Percentiles rank a stretch among this genome's conserved stretches.
Conservation (phyloP, 2,888 invertebrate species). For the Noctua pronuba region DNA sequence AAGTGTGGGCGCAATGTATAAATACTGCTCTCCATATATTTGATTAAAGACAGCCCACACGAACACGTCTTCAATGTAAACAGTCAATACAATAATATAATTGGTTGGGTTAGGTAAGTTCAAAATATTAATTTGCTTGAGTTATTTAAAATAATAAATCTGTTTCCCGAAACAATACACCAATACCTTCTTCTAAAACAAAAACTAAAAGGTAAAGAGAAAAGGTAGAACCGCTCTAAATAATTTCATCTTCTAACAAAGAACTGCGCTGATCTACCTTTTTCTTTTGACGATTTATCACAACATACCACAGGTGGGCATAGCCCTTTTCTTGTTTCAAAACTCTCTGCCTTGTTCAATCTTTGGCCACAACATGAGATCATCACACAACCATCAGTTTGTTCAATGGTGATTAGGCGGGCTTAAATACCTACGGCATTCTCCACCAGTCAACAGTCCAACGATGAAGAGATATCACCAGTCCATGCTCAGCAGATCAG, state of each 20-base stretch:
- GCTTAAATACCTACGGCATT: not conserved
- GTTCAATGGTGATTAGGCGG: not conserved
- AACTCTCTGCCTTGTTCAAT: not conserved
- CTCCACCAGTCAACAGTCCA: not conserved
- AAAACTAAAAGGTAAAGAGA: not conserved
- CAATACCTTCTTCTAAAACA: not conserved
- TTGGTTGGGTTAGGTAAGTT: not conserved
- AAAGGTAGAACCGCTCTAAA: not conserved
- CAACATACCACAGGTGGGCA: not conserved
- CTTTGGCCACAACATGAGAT: not conserved
- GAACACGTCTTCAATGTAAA: not conserved
- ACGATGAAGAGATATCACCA: not conserved
- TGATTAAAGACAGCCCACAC: not conserved
- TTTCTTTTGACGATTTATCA: not conserved
- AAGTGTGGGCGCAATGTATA: conserved; percentile 1
- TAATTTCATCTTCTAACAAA: not conserved
- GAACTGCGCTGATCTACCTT: too few species aligned
- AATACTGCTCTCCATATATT: not conserved
- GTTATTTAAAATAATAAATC: too few species aligned
- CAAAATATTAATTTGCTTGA: not conserved
- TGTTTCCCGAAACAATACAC: not conserved
- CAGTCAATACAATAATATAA: not conserved
- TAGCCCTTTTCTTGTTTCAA: not conserved
- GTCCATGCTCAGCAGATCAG: conserved; percentile 21
- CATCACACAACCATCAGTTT: not conserved